phyloP scores from a whole-genome alignment of 2,888 invertebrate genomes.

The Creontiades dilutus region DNA sequence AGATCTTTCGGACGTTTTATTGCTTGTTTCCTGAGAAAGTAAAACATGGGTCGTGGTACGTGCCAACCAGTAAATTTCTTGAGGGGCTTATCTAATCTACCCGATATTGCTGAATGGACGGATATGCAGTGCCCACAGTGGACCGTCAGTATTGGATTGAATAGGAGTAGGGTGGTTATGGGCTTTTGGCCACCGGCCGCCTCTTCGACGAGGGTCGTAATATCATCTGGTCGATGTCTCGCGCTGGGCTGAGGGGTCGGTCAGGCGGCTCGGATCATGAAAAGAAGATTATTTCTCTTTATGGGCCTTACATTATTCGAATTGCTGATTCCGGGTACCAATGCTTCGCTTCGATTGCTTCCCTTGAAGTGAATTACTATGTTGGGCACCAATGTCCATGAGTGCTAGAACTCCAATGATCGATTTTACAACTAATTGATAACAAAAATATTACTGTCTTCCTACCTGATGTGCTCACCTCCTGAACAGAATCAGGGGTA shows the following conservation, averaged over 20 bases:
- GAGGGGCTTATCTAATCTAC: constrained; percentile 50
- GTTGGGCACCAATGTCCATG: too few relatives aligned
- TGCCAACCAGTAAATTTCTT: constrained; percentile 39
- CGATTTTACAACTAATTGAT: not conserved
- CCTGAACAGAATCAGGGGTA: too few relatives aligned
- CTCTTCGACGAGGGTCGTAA: constrained; percentile 4
- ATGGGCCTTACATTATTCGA: not conserved
- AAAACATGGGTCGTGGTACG: constrained; percentile 31
- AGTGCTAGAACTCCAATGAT: not conserved
- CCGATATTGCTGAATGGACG: constrained; percentile 60
- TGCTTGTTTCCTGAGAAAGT: constrained; percentile 39
- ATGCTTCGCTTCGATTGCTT: not conserved
- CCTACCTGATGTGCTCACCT: too few relatives aligned
- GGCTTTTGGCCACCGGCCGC: constrained; percentile 28
- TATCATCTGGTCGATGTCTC: constrained; percentile 34
- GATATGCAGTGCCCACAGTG: constrained; percentile 35
- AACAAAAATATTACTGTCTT: not conserved
- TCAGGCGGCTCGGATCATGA: constrained; percentile 12
- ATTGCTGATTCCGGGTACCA: not conserved
- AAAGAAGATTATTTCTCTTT: not conserved
- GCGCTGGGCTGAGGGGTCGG: not conserved
- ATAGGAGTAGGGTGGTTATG: constrained; percentile 25
- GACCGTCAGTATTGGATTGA: constrained; percentile 35
- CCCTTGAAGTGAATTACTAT: not conserved
- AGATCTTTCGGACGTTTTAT: constrained; percentile 29